These are phyloP conservation scores for Aricia agestis DNA, from an alignment of 1,140 invertebrate genomes.

Conservation along the genomic window DNA sequence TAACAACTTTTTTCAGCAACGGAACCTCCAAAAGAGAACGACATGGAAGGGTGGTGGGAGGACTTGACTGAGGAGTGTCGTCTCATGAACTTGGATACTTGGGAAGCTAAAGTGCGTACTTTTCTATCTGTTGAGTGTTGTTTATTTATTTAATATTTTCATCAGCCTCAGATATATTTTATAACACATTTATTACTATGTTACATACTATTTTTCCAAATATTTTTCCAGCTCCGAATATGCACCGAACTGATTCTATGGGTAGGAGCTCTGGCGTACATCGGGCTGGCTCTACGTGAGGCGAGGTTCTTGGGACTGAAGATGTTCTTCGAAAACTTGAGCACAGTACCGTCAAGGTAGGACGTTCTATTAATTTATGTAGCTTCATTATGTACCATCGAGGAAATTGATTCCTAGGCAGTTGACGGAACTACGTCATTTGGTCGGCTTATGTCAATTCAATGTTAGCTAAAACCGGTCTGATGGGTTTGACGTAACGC, in stretches of 20 bases:
- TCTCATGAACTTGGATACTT: slow-evolving; percentile 79
- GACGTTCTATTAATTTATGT: neutral
- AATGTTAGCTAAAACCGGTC: too few relatives aligned
- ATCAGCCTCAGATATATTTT: too few relatives aligned
- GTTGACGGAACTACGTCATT: too few relatives aligned
- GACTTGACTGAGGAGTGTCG: slow-evolving; percentile 82
- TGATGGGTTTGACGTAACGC: too few relatives aligned
- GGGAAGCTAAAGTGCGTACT: slow-evolving; percentile 72
- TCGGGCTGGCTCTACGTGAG: slow-evolving; percentile 88
- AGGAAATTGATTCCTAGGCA: too few relatives aligned
- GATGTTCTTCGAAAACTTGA: slow-evolving; percentile 95
- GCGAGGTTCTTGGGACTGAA: slow-evolving; percentile 88
- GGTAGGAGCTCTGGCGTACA: slow-evolving; percentile 86
- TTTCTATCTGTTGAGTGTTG: too few relatives aligned
- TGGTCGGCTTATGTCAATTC: too few relatives aligned
- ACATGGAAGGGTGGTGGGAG: slow-evolving; percentile 82
- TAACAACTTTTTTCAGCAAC: slow-evolving; percentile 31
- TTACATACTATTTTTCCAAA: too few relatives aligned
- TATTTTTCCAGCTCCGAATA: slow-evolving; percentile 76
- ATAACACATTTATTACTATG: too few relatives aligned
- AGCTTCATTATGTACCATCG: neutral
- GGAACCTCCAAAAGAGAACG: slow-evolving; percentile 51
- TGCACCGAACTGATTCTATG: slow-evolving; percentile 83
- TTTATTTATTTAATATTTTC: too few relatives aligned
- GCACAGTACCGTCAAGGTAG: slow-evolving; percentile 75